Evolutionary conservation across 2,797 vertebrate species (phyloP).

Genomic region (Nyctibius grandis): DNA sequence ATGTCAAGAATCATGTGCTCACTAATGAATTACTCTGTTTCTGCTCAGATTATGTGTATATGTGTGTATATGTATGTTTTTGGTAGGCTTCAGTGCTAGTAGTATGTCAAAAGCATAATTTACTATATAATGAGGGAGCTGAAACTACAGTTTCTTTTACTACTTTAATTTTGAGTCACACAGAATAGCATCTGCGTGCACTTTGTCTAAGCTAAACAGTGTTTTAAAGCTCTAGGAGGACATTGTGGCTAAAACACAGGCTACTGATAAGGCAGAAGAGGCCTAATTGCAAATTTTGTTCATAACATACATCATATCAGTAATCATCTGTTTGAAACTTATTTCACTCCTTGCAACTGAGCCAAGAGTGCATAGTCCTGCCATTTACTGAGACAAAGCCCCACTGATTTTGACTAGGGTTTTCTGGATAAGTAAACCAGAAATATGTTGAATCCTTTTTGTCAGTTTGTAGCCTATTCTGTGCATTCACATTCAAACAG

Average conservation of each 20-base stretch:
- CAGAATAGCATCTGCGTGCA: not conserved
- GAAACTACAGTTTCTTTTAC: not conserved
- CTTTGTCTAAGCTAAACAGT: not conserved
- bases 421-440: not conserved
- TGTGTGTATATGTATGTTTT: not conserved
- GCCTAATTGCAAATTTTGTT: not conserved
- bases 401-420: not conserved
- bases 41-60: not conserved
- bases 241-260: not conserved
- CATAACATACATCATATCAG: not conserved
- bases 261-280: not conserved
- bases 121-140: not conserved
- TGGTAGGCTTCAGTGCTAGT: not conserved
- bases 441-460: not conserved
- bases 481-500: not conserved
- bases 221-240: not conserved
- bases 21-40: not conserved
- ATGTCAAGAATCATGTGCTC: not conserved
- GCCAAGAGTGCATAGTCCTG: not conserved
- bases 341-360: not conserved
- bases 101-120: not conserved
- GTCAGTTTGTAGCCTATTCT: not conserved
- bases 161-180: not conserved
- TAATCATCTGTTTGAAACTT: not conserved
- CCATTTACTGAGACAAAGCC: not conserved